A percentile compares a stretch with the other conserved stretches of the same genome.
phyloP scores from a whole-genome alignment of 2,888 invertebrate genomes.

The Caenorhabditis becei region DNA sequence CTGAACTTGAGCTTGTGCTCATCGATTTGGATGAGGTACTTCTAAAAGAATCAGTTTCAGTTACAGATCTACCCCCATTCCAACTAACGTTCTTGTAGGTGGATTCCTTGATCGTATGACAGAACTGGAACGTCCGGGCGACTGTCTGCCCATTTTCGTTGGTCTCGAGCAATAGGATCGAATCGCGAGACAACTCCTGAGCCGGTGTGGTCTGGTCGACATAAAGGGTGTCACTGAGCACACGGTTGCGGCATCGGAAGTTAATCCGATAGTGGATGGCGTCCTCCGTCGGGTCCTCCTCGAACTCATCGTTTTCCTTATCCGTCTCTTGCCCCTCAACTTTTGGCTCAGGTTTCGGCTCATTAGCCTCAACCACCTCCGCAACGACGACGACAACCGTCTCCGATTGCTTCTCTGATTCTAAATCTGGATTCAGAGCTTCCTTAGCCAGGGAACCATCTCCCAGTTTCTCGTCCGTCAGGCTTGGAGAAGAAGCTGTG shows the following conservation, averaged over 20 bases:
- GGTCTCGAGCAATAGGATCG: slow-evolving; percentile 4
- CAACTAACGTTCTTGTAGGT: slow-evolving; percentile 43
- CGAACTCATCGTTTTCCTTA: neutral
- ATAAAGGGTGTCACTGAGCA: slow-evolving; percentile 1
- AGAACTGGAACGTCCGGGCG: slow-evolving; percentile 14
- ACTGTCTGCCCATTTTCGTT: slow-evolving; percentile 14
- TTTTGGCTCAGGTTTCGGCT: neutral
- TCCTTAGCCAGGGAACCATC: no score
- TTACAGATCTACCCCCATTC: no score
- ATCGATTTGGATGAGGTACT: slow-evolving; percentile 21
- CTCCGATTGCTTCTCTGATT: slow-evolving; percentile 1
- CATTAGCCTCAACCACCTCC: neutral
- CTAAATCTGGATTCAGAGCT: no score
- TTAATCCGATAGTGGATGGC: slow-evolving; percentile 18
- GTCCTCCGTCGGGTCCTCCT: slow-evolving; percentile 1
- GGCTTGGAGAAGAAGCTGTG: no score
- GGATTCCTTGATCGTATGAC: slow-evolving; percentile 26
- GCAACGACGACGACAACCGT: neutral
- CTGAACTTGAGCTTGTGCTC: slow-evolving; percentile 22
- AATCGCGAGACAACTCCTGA: neutral
- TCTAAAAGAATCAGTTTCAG: slow-evolving; percentile 15
- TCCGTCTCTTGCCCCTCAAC: neutral
- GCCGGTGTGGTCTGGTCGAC: slow-evolving; percentile 5
- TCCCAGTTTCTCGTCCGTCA: neutral
- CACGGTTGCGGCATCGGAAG: slow-evolving; percentile 24